These are phyloP conservation scores for Lottia scabra DNA, from an alignment of 2,888 invertebrate genomes.

Conservation along the genomic window DNA sequence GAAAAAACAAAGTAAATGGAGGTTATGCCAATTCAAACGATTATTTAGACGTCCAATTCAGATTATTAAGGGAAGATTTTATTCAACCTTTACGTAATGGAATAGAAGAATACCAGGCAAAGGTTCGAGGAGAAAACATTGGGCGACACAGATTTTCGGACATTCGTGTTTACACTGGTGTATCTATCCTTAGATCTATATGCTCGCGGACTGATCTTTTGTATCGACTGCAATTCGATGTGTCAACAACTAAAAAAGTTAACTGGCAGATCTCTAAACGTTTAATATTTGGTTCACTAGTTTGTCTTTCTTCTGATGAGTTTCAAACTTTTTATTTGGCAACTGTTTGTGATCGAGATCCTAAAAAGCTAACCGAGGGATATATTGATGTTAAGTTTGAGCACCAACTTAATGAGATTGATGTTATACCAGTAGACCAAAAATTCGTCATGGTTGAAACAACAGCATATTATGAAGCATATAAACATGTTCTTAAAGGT, in stretches of 20 bases:
- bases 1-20: conserved; percentile 75
- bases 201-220: conserved; percentile 41
- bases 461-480: conserved; percentile 85
- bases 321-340: conserved; percentile 81
- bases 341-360: conserved; percentile 69
- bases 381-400: conserved; percentile 50
- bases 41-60: conserved; percentile 83
- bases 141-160: conserved; percentile 18
- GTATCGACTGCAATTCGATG: conserved; percentile 40
- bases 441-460: conserved; percentile 79
- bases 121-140: conserved; percentile 37
- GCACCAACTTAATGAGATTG: conserved; percentile 14
- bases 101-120: conserved; percentile 71
- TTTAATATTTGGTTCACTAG: conserved; percentile 79
- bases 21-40: conserved; percentile 76
- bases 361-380: conserved; percentile 44
- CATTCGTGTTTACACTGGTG: conserved; percentile 43
- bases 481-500: conserved; percentile 80
- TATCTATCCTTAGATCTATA: conserved; percentile 38
- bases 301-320: conserved; percentile 79
- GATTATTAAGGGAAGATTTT: conserved; percentile 83
- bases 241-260: conserved; percentile 20
- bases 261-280: conserved; percentile 73
- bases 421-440: conserved; percentile 20
- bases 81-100: conserved; percentile 79